Evolutionary conservation across 1,140 invertebrate species (phyloP), one percentile per base, ranked within the genome.

Genomic region (Telenomus remus): DNA sequence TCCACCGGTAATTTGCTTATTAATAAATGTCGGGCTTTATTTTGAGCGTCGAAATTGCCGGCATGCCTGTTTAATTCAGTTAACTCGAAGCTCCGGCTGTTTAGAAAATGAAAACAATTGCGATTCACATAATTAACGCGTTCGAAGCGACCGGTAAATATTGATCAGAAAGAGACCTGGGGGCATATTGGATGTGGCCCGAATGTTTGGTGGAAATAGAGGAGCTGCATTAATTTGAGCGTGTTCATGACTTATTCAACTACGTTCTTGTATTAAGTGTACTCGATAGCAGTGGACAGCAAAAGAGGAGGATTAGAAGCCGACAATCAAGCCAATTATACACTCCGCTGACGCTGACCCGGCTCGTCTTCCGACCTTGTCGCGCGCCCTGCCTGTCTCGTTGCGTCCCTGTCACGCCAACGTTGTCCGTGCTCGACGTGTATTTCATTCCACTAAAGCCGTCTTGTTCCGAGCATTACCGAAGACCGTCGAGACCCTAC

Each of bases 301-400:
- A 80, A 79, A 79, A 80, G 82, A 82, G 80, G 81, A 80, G 82
- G 84, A 86, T 86, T 86, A 86, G 85, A 86, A 85, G 81, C 80
- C 83, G 82, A 84, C 86, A 87, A 87, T 86, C 85, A 87, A 85
- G 85, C 81, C 85, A 86, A 87, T 86, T 87, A 87, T 87, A 87
- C 84, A 87, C 85, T 86, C 81, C 80, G 84, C 81, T 85, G 85
- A 86, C 81, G 83, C 83, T 84, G 84, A 85, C 84, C 82, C 82
- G 80, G 60, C 82, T 81, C 80, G 70, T 75, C 81, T 79, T 78
- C 75, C 79, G 79, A 79, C 81, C 71, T 72, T 80, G 54, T 56
- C 50, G 64, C 54, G 82, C 81, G 79, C 79, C 79, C 80, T 76
- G 75, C 54, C 34, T 76, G 63, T 55, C 16, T 68, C 80, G 65